These are phyloP conservation scores for Rhagoletis zephyria DNA, from an alignment of 1,140 invertebrate species.

Conservation along the genomic window DNA sequence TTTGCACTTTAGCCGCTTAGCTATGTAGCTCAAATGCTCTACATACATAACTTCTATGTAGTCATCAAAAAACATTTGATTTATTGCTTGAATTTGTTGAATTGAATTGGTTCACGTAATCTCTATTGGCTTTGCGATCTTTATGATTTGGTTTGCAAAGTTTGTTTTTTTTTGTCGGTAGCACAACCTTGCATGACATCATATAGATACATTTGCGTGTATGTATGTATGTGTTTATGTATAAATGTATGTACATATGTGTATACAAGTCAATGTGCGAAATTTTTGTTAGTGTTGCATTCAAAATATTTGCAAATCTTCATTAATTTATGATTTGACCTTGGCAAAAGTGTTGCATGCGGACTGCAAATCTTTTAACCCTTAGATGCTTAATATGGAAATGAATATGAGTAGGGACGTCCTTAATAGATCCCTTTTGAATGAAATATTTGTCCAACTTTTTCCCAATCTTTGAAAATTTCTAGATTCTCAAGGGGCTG, in stretches of 20 bases:
- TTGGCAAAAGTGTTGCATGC: background rate
- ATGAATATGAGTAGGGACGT: no score
- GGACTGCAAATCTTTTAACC: background rate
- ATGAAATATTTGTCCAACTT: no score
- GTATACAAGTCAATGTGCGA: background rate
- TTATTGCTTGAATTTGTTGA: conserved; percentile 15
- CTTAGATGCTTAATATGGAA: background rate
- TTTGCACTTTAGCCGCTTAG: background rate
- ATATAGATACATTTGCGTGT: background rate
- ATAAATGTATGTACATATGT: background rate
- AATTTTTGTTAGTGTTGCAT: background rate
- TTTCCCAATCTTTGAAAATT: no score
- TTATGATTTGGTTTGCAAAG: background rate
- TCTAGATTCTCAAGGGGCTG: no score
- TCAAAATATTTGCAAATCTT: background rate
- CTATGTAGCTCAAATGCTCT: background rate
- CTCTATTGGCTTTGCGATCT: background rate
- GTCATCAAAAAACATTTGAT: conserved; percentile 17
- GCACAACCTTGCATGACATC: conserved; percentile 7
- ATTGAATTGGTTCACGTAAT: background rate
- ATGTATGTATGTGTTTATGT: background rate
- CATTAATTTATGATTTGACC: background rate
- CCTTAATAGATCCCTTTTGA: no score
- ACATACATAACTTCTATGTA: background rate
- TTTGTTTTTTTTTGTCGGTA: background rate